Evolutionary conservation across 2,113 vertebrate genomes (phyloP), one percentile per base, ranked within the genome.

Genomic region (Nycticorax nycticorax): DNA sequence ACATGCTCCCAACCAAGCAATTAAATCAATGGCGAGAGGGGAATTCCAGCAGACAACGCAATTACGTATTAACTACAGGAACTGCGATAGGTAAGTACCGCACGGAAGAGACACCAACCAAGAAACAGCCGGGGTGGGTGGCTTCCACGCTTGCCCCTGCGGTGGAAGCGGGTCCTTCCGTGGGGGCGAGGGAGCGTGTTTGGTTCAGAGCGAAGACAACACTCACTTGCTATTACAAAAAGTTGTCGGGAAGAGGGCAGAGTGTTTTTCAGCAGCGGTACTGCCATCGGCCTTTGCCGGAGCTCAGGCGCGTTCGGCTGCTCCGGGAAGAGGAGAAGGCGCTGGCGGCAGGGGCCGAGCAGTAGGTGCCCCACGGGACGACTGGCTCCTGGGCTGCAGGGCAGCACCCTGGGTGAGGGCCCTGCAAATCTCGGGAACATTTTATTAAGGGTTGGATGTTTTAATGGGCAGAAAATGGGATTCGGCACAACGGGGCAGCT

Each of bases 11-110:
- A 88, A 80, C 62, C 77, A 93, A 92, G 88, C 88, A 95, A 95
- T 94, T 96, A 96, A 88, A 91, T 91, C 89, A 86, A 63, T 48
- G 62, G 89, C 59, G 92, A 96, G 56, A 21, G 45, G 82, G 62
- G 63, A 88, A 95, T 80, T 85, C 85, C 69, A 90, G 77, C 85
- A 96, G 80, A 77, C 66, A 92, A 83, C 33, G 50, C 66, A 85
- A 92, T 89, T 69, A 93, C 57, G 28, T 20, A 74, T 71, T 84
- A 89, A 81, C 55, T 74, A 55, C 64, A 75, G 63, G 62, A 92
- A 20, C 1, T 15, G 13, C 63, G n/a, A 1, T n/a, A 30, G 7
- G 14, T 37, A 77, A 64, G 37, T 52, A 26, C 27, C 33, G 22
- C 32, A 28, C 60, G 33, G 73, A 27, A 33, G 56, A 62, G 66